A percentile compares a stretch with the other conserved stretches of the same genome.
phyloP scores from a whole-genome alignment of 2,113 vertebrate species.

The Upupa epops region DNA sequence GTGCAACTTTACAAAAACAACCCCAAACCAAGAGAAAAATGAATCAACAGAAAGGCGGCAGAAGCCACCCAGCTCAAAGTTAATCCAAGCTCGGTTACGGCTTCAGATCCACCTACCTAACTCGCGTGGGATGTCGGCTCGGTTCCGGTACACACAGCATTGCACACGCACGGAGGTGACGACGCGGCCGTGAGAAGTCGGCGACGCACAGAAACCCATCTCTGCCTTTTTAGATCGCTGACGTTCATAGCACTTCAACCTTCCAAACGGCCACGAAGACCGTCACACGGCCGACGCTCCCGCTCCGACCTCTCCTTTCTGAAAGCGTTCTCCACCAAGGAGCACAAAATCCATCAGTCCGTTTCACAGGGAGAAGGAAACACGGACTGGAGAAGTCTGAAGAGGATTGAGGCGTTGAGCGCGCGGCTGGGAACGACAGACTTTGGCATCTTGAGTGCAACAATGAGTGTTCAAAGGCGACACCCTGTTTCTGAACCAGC shows the following conservation, averaged over 20 bases:
- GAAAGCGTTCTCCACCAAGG: slow-evolving; percentile 68
- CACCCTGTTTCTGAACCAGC: slow-evolving; percentile 66
- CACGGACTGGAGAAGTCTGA: slow-evolving; percentile 70
- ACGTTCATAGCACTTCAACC: slow-evolving; percentile 3
- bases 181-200: slow-evolving; percentile 61
- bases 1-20: slow-evolving; percentile 91
- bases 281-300: slow-evolving; percentile 19
- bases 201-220: slow-evolving; percentile 56
- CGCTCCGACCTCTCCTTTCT: slow-evolving; percentile 10
- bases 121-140: slow-evolving; percentile 47
- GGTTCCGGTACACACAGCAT: slow-evolving; percentile 50
- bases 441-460: slow-evolving; percentile 82
- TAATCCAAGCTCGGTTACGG: slow-evolving; percentile 64
- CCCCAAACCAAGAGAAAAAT: slow-evolving; percentile 59
- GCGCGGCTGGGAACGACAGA: slow-evolving; percentile 71
- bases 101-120: slow-evolving; percentile 68
- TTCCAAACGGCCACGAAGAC: slow-evolving; percentile 56
- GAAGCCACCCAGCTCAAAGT: slow-evolving; percentile 74
- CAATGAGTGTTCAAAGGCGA: slow-evolving; percentile 65
- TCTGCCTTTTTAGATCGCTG: slow-evolving; percentile 44
- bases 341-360: slow-evolving; percentile 72
- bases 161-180: slow-evolving; percentile 68
- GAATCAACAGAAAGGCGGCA: slow-evolving; percentile 76
- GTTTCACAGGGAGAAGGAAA: slow-evolving; percentile 74
- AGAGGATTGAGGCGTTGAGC: slow-evolving; percentile 69